A percentile compares a stretch with the other conserved stretches of the same genome.
Conservation (phyloP, 2,113 vertebrate genomes). For the Vicugna pacos region DNA sequence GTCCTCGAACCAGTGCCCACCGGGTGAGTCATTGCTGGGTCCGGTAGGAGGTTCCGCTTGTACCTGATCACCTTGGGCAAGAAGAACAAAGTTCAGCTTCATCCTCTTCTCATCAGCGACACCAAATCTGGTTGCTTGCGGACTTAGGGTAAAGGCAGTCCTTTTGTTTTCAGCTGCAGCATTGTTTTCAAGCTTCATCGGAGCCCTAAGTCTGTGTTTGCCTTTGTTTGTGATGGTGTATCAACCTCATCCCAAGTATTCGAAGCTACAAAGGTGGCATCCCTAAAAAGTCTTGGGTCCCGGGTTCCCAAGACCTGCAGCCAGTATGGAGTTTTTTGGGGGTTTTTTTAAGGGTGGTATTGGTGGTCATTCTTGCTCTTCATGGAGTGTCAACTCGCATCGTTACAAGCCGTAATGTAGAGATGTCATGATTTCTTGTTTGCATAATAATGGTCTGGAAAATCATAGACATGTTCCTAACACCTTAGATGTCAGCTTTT, state of each 20-base stretch:
- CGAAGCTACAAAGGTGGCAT: neutral
- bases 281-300: neutral
- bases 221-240: neutral
- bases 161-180: neutral
- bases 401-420: neutral
- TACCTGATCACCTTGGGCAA: neutral
- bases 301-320: neutral
- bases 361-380: neutral
- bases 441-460: neutral
- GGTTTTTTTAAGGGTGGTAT: neutral
- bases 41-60: neutral
- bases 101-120: neutral
- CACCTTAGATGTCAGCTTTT: neutral
- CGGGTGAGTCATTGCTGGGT: too few relatives aligned
- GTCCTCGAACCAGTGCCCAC: neutral
- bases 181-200: neutral
- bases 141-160: neutral
- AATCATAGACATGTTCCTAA: neutral
- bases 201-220: neutral
- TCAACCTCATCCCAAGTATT: neutral
- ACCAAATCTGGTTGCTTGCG: neutral
- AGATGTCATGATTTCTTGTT: neutral
- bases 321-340: neutral
- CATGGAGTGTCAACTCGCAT: neutral
- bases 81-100: neutral